Base-by-base conservation (phyloP, 2,113 vertebrate species). In the Tursiops truncatus region DNA sequence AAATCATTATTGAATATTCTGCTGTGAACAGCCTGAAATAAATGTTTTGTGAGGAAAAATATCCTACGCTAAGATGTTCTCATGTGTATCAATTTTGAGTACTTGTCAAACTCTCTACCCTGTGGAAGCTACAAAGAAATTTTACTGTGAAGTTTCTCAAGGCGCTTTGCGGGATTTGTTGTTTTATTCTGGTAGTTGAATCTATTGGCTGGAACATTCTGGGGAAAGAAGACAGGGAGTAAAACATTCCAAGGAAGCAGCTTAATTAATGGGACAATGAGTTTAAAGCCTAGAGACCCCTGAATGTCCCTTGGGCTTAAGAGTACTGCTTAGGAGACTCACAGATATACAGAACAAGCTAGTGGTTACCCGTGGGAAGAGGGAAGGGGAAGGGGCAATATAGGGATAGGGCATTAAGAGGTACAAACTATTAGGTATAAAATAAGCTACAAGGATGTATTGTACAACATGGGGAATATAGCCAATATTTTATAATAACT, bases 21-120 rank as follows among this genome's bases (percentile, higher is more conserved):
- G 33, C 73, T 73, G 23, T 70, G 38, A 94, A 62, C 7, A 80
- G 12, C 62, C 50, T 76, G 28, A 73, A 94, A 85, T 70, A 65
- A 95, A 87, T 81, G 67, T 13, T 95, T 74, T 47, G 47, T 87
- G 73, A 89, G 23, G 50, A 77, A 95, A 96, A 93, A 41, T 47
- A 62, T 5, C 53, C n/a, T 31, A 13, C 0, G 6, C n/a, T 33
- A 68, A 82, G 36, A 73, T 88, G 21, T 50, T 65, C n/a, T 88
- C 25, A 5, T 47, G 33, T 83, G 38, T 25, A 33, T 36, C 26
- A 80, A 3, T 33, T 70, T 89, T 84, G 53, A 85, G n/a, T 28
- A 58, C 12, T 36, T 91, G 38, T 85, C 73, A 92, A 56, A 62
- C 9, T 36, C 88, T 28, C 20, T 76, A 14, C 28, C 60, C 23